Percentiles rank a stretch among this genome's conserved stretches.
These are phyloP conservation scores for Caenorhabditis drosophilae DNA, from an alignment of 2,888 invertebrate species.

Conservation along the genomic window DNA sequence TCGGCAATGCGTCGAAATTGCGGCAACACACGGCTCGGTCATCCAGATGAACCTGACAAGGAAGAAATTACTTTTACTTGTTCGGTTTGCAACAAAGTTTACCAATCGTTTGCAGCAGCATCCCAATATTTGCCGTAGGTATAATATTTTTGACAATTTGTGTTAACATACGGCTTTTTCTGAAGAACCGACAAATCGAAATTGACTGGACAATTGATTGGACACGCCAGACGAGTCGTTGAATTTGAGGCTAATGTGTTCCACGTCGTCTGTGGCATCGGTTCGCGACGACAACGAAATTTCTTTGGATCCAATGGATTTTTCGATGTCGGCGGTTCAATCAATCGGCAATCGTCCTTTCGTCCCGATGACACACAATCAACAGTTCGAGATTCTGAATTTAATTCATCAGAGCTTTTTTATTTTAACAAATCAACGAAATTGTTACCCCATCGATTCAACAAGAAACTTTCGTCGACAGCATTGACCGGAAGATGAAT, in stretches of 20 bases:
- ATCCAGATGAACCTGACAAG: conserved; percentile 61
- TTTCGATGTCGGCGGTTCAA: conserved; percentile 55
- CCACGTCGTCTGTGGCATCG: conserved; percentile 64
- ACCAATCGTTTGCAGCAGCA: conserved; percentile 57
- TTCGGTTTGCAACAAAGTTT: no score
- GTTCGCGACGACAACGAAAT: conserved; percentile 56
- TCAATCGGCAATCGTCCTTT: conserved; percentile 50
- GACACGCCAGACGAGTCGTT: conserved; percentile 59
- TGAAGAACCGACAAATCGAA: conserved; percentile 63
- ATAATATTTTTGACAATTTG: conserved; percentile 64
- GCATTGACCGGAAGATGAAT: no score
- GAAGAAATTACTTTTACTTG: no score
- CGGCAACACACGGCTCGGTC: conserved; percentile 63
- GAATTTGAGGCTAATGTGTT: conserved; percentile 55
- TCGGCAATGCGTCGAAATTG: conserved; percentile 65
- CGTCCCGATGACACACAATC: conserved; percentile 56
- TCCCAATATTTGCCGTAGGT: conserved; percentile 58
- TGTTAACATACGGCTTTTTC: conserved; percentile 61
- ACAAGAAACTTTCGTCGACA: conserved; percentile 29
- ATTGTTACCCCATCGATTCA: conserved; percentile 51
- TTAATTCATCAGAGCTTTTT: neutral
- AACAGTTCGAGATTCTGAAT: conserved; percentile 59
- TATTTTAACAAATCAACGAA: no score
- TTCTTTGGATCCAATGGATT: neutral
- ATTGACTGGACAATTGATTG: conserved; percentile 63